Evolutionary conservation across 2,797 vertebrate genomes (phyloP), one percentile per base, ranked within the genome.

Genomic region (Australoheros facetus): DNA sequence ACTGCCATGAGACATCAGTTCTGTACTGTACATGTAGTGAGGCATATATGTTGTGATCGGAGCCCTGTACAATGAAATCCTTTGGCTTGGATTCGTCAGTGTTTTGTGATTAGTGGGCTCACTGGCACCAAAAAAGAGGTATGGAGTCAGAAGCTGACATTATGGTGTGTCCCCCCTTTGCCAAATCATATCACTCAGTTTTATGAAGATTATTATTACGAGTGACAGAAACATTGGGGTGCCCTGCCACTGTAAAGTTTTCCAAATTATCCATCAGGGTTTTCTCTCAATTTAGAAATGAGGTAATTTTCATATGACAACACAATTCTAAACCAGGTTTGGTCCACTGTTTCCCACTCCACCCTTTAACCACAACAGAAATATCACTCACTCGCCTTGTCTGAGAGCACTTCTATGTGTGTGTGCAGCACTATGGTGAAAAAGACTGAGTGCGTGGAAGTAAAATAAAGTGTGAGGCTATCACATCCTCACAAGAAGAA

Each of bases 301-400:
- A 95, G 85, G 88, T 94, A 90, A 93, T 90, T 87, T 89, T 93
- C 82, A 87, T 87, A 93, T 93, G 90, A 91, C 86, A 91, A 84
- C 91, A 88, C 82, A 89, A 84, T 90, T 94, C 93, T 93, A 93
- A 90, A 93, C 82, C 94, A 85, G 88, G 82, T 94, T 90, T 87
- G 90, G 85, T 92, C 87, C 86, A 82, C 85, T 89, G 84, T 88
- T 87, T 88, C 88, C 89, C 91, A 73, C 94, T 92, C 94, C 91
- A 88, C 92, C 92, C 93, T 91, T 86, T 85, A 84, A 90, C 94
- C 92, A 89, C 90, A 93, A 82, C 87, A 93, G 90, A 87, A 92
- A 94, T 92, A 93, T 91, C 87, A 81, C 84, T 91, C 86, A 78
- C 81, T 92, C 55, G 53, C 81, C 78, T 85, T 51, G 77, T 90